These are phyloP conservation scores for Whitmania pigra DNA, from an alignment of 1,140 invertebrate species.

Conservation along the genomic window DNA sequence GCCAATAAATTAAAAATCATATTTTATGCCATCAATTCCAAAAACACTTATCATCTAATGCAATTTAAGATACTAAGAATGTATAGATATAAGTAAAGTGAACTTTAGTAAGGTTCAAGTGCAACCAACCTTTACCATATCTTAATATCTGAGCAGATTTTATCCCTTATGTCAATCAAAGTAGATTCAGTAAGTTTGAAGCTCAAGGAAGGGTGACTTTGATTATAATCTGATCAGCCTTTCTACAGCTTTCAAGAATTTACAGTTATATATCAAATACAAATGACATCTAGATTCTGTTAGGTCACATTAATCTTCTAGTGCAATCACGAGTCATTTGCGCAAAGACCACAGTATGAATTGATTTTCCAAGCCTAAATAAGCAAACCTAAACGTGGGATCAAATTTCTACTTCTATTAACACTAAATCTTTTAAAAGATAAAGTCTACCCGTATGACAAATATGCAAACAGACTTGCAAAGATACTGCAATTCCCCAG, in stretches of 20 bases:
- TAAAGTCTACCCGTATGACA: not conserved
- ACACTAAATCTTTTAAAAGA: not conserved
- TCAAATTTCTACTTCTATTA: too few relatives aligned
- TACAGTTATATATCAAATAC: not conserved
- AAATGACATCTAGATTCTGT: not conserved
- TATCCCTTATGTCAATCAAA: conserved; percentile 29
- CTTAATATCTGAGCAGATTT: conserved; percentile 27
- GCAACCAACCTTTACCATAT: conserved; percentile 13
- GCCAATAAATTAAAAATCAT: too few relatives aligned
- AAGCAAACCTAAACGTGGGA: too few relatives aligned
- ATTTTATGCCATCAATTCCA: too few relatives aligned
- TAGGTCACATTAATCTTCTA: not conserved
- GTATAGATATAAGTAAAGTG: too few relatives aligned
- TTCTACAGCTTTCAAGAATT: conserved; percentile 8
- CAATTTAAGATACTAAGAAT: too few relatives aligned
- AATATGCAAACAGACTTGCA: conserved; percentile 29
- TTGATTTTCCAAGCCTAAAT: too few relatives aligned
- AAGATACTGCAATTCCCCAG: conserved; percentile 32
- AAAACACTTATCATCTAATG: too few relatives aligned
- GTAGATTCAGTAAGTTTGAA: conserved; percentile 29
- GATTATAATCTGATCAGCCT: not conserved
- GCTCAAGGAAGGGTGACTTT: conserved; percentile 10
- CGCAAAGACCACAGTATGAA: too few relatives aligned
- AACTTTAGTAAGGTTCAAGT: not conserved
- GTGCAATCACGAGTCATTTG: too few relatives aligned